Conservation (phyloP, 1,140 invertebrate genomes). For the Gonioctena quinquepunctata region DNA sequence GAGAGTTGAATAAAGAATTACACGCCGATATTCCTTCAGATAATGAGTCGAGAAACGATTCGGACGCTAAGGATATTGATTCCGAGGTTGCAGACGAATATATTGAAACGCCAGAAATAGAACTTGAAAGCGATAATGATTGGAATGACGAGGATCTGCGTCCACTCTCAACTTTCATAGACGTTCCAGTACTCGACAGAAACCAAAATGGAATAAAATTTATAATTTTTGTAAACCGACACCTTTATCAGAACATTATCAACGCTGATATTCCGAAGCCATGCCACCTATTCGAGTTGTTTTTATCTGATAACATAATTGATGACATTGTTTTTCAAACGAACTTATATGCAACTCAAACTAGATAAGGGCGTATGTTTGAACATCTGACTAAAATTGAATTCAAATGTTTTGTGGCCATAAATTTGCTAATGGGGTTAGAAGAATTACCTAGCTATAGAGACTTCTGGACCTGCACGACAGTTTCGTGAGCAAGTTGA, state of each 20-base stretch:
- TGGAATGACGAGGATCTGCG: constrained; percentile 2
- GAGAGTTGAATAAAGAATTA: constrained; percentile 3
- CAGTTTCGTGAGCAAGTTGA: constrained; percentile 26
- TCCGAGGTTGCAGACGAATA: not conserved
- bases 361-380: not conserved
- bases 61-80: not conserved
- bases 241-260: not conserved
- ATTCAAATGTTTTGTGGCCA: constrained; percentile 23
- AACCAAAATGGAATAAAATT: constrained; percentile 5
- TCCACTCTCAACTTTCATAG: not conserved
- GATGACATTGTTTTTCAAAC: constrained; percentile 12
- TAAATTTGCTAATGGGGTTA: constrained; percentile 27
- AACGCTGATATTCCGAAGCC: not conserved
- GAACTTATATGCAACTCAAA: too few species aligned
- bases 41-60: not conserved
- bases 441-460: constrained; percentile 26
- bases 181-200: not conserved
- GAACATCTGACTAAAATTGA: constrained; percentile 2
- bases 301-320: constrained; percentile 9
- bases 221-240: not conserved
- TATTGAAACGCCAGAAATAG: not conserved
- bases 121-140: constrained; percentile 4
- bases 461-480: constrained; percentile 29
- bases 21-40: constrained; percentile 5
- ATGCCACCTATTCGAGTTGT: constrained; percentile 1